A percentile compares a stretch with the other conserved stretches of the same genome.
These are phyloP conservation scores for Akabosia matsudoensis DNA, from an alignment of 1,140 invertebrate genomes.

Conservation along the genomic window DNA sequence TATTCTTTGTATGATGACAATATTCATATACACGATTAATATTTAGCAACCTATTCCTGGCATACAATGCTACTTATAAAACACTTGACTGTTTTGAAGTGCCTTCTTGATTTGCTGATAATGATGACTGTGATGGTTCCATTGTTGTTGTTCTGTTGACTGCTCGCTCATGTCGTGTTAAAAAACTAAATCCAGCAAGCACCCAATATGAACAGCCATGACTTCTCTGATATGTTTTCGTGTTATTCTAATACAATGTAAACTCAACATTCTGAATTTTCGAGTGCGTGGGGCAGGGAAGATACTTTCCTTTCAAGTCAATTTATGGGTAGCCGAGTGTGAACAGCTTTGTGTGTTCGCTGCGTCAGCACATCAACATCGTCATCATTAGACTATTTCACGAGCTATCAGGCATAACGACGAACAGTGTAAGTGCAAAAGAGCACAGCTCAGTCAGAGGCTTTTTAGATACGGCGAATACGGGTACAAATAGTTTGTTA, in stretches of 20 bases:
- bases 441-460: no score
- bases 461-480: no score
- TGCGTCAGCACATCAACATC: constrained; percentile 21
- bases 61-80: not conserved
- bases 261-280: constrained; percentile 1
- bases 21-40: not conserved
- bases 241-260: not conserved
- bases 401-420: constrained; percentile 17
- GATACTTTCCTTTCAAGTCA: not conserved
- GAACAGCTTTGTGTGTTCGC: constrained; percentile 18
- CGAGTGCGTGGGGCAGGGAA: constrained; percentile 1
- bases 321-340: constrained; percentile 18
- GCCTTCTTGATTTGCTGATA: not conserved
- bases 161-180: not conserved
- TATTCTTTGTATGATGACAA: no score
- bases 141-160: not conserved
- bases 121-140: not conserved
- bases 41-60: not conserved
- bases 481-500: no score
- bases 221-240: no score
- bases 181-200: not conserved
- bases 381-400: constrained; percentile 23
- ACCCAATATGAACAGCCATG: not conserved
- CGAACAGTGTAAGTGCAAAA: not conserved
- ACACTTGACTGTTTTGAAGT: not conserved